Conservation (phyloP, 2,888 invertebrate species). For the Odontocolon sp. region DNA sequence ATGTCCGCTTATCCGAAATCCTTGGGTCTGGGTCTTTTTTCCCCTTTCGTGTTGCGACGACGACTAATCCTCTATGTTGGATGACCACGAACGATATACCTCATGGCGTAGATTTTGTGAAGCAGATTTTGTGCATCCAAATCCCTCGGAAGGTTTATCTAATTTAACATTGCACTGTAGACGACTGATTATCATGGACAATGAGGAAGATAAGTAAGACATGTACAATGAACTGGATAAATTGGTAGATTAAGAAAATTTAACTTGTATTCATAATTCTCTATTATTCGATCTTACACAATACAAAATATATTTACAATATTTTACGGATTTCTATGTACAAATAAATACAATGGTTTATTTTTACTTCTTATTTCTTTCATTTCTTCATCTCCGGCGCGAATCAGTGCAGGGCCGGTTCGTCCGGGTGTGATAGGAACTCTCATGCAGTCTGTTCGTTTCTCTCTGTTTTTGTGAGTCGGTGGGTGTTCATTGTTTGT, state of each 20-base stretch:
- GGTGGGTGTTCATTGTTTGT: neutral
- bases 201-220: neutral
- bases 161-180: neutral
- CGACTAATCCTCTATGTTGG: constrained; percentile 35
- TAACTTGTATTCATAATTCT: constrained; percentile 16
- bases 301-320: constrained; percentile 38
- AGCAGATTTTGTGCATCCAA: neutral
- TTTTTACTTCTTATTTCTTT: constrained; percentile 2
- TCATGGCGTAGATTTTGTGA: neutral
- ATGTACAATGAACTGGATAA: neutral
- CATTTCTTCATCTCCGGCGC: constrained; percentile 47
- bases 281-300: constrained; percentile 25
- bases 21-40: constrained; percentile 22
- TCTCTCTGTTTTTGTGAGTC: constrained; percentile 57
- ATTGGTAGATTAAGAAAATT: neutral
- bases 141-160: neutral
- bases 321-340: constrained; percentile 64
- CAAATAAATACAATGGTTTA: constrained; percentile 78
- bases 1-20: constrained; percentile 39
- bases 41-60: constrained; percentile 1
- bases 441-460: constrained; percentile 80
- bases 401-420: constrained; percentile 54
- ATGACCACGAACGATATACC: constrained; percentile 17
- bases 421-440: constrained; percentile 75
- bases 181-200: neutral